Evolutionary conservation across 2,888 invertebrate genomes (phyloP), one percentile per base, ranked within the genome.

Genomic region (Agonum fuliginosum): DNA sequence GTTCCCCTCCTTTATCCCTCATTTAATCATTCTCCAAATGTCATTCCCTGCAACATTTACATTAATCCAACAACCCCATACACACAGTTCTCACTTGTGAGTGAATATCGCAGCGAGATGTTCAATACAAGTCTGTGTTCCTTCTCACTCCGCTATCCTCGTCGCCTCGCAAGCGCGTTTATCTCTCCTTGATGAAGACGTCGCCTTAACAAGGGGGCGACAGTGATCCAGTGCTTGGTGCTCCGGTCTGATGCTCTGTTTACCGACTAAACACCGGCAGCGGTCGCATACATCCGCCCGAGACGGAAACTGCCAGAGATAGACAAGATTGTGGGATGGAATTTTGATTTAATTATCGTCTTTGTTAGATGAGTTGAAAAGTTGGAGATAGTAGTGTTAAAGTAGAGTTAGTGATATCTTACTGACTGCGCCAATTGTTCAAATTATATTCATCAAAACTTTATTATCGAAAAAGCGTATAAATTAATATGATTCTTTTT

Each of bases 151-250:
- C n/a, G n/a, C n/a, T n/a, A n/a, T n/a, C n/a, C n/a, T n/a, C n/a
- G n/a, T n/a, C n/a, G n/a, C n/a, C n/a, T n/a, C 24, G 24, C n/a
- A 54, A 24, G 19, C 54, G 22, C 54, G 48, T 62, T 62, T 62
- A 62, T 62, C 62, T 37, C 34, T n/a, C 62, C 6, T 12, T 62
- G 62, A 62, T 62, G 62, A 62, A 62, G 62, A 62, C 17, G 30
- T 62, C 62, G 30, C 17, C 62, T 30, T 62, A 34, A 62, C 62
- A 62, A 62, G 62, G 34, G 62, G 34, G 62, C 62, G 62, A 62
- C 62, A 62, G 62, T 62, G 62, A 62, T 62, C 62, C 62, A 62
- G 34, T 34, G 62, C 54, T 54, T 20, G 10, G 22, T 24, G 54
- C n/a, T n/a, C n/a, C n/a, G n/a, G 62, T 24, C 24, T 20, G 10